Evolutionary conservation across 2,888 invertebrate species (phyloP), one percentile per base, ranked within the genome.

Genomic region (Pristionchus fissidentatus): DNA sequence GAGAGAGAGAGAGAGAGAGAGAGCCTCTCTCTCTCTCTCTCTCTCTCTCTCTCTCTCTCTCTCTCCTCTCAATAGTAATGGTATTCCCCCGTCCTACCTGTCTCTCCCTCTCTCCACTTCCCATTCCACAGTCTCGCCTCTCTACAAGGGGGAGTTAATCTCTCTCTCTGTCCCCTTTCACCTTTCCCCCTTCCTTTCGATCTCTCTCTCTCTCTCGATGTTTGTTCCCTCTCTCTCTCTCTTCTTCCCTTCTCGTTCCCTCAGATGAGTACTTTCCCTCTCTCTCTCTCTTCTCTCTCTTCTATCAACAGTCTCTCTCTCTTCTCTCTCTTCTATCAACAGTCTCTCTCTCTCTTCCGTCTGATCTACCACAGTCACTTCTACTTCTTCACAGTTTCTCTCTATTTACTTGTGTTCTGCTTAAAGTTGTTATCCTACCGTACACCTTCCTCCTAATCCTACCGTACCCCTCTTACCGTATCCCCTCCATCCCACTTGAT

Each of bases 121-220:
- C 70, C 29, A 38, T 41, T 70, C 70, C 70, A 60, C 70, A 41
- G 38, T 41, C 70, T 70, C 70, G n/a, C n/a, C 7, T 70, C 70
- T 41, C 70, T 29, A 38, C 8, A 35, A 41, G 41, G 38, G 13
- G 38, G 38, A 41, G 70, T 38, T 70, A 38, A 70, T 70, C 41
- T 70, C 41, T 70, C 70, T 70, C 70, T 70, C 41, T 70, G 22
- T 70, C 70, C 38, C 70, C 49, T 29, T 60, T 29, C 60, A 29
- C 41, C 70, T 41, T 38, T 70, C 70, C 4, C 70, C 70, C 29
- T 38, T 60, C 38, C 70, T 29, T 29, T 38, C n/a, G 35, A 19
- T n/a, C 41, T 70, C 29, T n/a, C 38, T 41, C 70, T 29, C n/a
- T 35, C n/a, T 70, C 32, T 32, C 32, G 38, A 29, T n/a, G 60